Evolutionary conservation across 1,140 invertebrate species (phyloP), one percentile per base, ranked within the genome.

Genomic region (Hylyphantes graminicola): DNA sequence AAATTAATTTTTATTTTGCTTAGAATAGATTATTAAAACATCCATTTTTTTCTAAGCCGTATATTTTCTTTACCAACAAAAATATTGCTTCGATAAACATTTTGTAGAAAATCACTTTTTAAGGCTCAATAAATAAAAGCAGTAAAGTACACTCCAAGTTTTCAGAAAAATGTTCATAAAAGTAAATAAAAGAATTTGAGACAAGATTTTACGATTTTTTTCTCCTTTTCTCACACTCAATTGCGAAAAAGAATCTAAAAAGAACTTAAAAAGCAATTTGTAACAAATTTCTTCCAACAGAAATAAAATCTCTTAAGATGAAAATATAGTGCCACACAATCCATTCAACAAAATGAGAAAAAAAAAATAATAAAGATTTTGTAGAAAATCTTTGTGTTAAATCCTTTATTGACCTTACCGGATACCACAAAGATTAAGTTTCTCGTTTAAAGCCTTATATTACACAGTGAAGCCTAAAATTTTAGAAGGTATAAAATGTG

Each of bases 211-310:
- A 21, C 19, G 51, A 53, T 70, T 53, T 70, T n/a, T 70, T 70
- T 53, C 15, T 17, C 68, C 3, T n/a, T 0, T 5, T 59, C 17
- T 70, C 19, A 17, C 68, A 8, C 7, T 35, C 9, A 70, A 70
- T 70, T 70, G 17, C 54, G 54, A 10, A 51, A 51, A 51, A 51
- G 7, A 17, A 54, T 17, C 15, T 53, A 67, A 57, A n/a, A 12
- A 70, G 54, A 78, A 53, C 63, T 35, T 67, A 35, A 78, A 35
- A 78, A 78, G 76, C 76, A 78, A 78, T 78, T 78, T 78, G 48
- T 64, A 78, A 78, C 61, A 64, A 53, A 78, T 78, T 65, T 55
- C 61, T 57, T 50, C 50, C 48, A 53, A 11, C 50, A 54, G 35
- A 78, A 78, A 67, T 19, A 78, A 65, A 78, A 78, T 65, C 63